A percentile compares a stretch with the other conserved stretches of the same genome.
Evolutionary conservation across 2,888 invertebrate species (phyloP).

Genomic region (Arctia plantaginis): DNA sequence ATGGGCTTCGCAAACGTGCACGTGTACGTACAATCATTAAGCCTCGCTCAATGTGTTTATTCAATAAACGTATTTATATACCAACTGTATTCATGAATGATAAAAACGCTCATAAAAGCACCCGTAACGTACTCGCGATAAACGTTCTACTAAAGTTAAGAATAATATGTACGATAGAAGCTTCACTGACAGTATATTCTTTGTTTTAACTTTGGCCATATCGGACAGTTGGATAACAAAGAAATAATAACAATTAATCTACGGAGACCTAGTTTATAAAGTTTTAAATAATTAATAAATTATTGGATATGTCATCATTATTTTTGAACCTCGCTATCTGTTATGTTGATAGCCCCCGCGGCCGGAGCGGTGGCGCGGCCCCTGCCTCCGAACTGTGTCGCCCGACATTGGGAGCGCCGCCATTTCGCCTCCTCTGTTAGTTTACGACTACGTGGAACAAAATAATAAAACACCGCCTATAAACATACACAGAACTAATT

Average conservation of each 20-base stretch:
- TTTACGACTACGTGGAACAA: conserved; percentile 55
- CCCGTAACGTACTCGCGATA: background rate
- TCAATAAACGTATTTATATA: background rate
- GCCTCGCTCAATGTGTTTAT: background rate
- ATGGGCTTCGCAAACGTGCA: conserved; percentile 9
- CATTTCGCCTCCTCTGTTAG: conserved; percentile 5
- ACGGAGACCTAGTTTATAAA: conserved; percentile 33
- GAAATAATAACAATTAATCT: conserved; percentile 2
- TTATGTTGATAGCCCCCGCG: conserved; percentile 62
- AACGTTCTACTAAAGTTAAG: background rate
- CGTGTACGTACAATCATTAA: conserved; percentile 1
- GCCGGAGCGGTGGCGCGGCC: conserved; percentile 3
- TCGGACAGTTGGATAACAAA: background rate
- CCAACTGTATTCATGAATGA: background rate
- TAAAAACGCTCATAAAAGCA: background rate
- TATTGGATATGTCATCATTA: conserved; percentile 57
- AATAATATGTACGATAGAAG: background rate
- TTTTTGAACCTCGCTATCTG: conserved; percentile 68
- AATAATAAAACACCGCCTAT: conserved; percentile 28
- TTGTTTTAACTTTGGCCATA: background rate
- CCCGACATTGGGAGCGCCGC: conserved; percentile 8
- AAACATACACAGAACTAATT: conserved; percentile 14
- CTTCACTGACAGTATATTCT: background rate
- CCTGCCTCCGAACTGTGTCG: conserved; percentile 52
- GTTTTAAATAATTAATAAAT: conserved; percentile 37